Evolutionary conservation across 2,888 invertebrate species (phyloP).

Genomic region (Oegoconia quadripuncta): DNA sequence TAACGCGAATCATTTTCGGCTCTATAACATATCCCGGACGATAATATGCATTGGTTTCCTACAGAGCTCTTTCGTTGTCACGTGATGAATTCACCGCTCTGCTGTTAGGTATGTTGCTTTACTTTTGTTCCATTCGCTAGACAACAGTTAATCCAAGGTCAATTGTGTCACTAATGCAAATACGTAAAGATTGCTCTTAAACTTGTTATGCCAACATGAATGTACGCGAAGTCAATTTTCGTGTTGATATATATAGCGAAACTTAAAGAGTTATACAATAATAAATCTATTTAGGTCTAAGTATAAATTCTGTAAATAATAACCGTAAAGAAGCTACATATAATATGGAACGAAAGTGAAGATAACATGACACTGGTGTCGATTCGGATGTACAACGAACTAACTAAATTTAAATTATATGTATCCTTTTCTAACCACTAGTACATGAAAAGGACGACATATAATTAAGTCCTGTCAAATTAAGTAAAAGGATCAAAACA

Average conservation of each 20-base stretch:
- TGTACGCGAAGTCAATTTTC: too few species aligned
- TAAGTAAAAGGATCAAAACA: too few species aligned
- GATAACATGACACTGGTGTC: too few species aligned
- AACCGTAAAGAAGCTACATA: conserved; percentile 17
- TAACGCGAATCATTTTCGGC: conserved; percentile 24
- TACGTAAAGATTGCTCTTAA: too few species aligned
- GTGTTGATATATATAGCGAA: conserved; percentile 1
- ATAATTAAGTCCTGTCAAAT: too few species aligned
- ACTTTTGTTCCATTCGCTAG: conserved; percentile 65
- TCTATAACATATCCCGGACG: conserved; percentile 54
- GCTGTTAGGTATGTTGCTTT: conserved; percentile 43
- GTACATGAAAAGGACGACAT: too few species aligned
- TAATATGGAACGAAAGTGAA: conserved; percentile 73
- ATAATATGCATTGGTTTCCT: conserved; percentile 19
- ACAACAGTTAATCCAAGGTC: conserved; percentile 18
- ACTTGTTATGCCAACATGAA: too few species aligned
- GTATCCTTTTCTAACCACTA: too few species aligned
- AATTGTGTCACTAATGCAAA: conserved; percentile 21
- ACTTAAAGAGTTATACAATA: conserved; percentile 25
- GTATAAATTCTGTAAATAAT: conserved; percentile 51
- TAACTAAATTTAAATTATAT: too few species aligned
- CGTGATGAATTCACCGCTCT: conserved; percentile 35
- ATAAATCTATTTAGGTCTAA: conserved; percentile 31
- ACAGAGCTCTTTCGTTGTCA: conserved; percentile 3
- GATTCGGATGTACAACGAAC: too few species aligned